phyloP scores from a whole-genome alignment of 53 echinoderm and acorn worm species.

The Luidia sarsii region DNA sequence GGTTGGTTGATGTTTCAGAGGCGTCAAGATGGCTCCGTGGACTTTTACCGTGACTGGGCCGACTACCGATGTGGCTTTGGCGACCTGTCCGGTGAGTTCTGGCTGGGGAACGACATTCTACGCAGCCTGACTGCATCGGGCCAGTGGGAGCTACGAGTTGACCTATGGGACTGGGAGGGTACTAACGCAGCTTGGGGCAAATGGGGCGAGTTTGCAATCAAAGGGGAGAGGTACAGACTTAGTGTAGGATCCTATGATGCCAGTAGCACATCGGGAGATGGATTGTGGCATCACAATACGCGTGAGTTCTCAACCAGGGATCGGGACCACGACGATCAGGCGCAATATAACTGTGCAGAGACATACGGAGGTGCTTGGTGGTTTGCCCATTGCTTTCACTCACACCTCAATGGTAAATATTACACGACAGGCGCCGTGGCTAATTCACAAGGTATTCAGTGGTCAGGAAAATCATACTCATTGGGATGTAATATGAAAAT shows the following conservation, averaged over 20 bases:
- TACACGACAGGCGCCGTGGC: no score
- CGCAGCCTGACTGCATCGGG: background rate
- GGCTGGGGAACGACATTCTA: conserved; percentile 19
- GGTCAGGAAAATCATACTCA: no score
- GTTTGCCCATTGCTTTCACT: background rate
- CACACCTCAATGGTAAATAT: conserved; percentile 17
- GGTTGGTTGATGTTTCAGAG: conserved; percentile 21
- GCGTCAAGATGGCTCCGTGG: conserved; percentile 7
- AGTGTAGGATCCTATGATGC: background rate
- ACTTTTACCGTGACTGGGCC: background rate
- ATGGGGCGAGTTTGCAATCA: conserved; percentile 15
- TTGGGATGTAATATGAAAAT: no score
- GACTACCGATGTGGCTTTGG: conserved; percentile 16
- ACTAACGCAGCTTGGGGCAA: conserved; percentile 13
- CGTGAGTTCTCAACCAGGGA: background rate
- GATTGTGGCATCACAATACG: background rate
- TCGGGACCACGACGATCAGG: background rate
- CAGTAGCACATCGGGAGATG: background rate
- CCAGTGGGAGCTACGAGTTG: conserved; percentile 20
- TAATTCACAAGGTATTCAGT: no score
- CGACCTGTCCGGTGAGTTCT: conserved; percentile 31
- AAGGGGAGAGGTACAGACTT: conserved; percentile 14
- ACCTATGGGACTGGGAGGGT: conserved; percentile 16
- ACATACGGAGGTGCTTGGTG: background rate
- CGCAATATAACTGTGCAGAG: background rate